Percentiles rank a stretch among this genome's conserved stretches.
These are phyloP conservation scores for Megaleporinus macrocephalus DNA, from an alignment of 2,113 vertebrate species.

Conservation along the genomic window DNA sequence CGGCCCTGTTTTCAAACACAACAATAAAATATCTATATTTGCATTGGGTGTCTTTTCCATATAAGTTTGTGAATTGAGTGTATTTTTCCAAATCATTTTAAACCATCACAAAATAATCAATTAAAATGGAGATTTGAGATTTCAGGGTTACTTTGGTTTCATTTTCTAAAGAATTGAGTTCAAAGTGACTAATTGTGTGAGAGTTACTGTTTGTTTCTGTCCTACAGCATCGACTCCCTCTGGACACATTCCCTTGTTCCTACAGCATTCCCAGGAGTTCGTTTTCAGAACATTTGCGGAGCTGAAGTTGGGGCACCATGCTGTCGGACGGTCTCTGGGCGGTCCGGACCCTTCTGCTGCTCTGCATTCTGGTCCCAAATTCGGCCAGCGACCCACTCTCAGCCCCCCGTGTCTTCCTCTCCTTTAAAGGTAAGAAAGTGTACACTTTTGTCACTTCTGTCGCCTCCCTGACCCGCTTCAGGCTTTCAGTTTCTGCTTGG, in stretches of 20 bases:
- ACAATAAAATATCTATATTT: too few species aligned
- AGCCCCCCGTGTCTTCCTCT: slow-evolving; percentile 78
- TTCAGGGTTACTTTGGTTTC: too few species aligned
- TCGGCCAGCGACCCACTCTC: slow-evolving; percentile 70
- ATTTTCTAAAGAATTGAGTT: too few species aligned
- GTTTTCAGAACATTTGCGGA: slow-evolving; percentile 28
- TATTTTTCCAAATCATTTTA: too few species aligned
- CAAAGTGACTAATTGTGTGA: background rate
- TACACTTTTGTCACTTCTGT: background rate
- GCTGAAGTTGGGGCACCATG: slow-evolving; percentile 69
- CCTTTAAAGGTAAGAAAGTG: slow-evolving; percentile 78
- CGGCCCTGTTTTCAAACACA: too few species aligned
- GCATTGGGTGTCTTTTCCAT: too few species aligned
- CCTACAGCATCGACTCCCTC: too few species aligned
- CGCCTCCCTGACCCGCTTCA: background rate
- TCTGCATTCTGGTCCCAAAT: slow-evolving; percentile 62
- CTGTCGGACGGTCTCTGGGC: slow-evolving; percentile 67
- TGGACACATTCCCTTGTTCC: slow-evolving; percentile 36
- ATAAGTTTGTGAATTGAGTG: too few species aligned
- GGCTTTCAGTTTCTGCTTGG: background rate
- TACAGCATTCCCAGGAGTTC: slow-evolving; percentile 56
- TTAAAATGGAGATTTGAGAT: too few species aligned
- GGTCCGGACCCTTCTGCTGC: slow-evolving; percentile 68
- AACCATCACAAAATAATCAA: too few species aligned
- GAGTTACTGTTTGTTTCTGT: background rate